Conservation (phyloP, 2,113 vertebrate genomes). For the Callipepla californica region DNA sequence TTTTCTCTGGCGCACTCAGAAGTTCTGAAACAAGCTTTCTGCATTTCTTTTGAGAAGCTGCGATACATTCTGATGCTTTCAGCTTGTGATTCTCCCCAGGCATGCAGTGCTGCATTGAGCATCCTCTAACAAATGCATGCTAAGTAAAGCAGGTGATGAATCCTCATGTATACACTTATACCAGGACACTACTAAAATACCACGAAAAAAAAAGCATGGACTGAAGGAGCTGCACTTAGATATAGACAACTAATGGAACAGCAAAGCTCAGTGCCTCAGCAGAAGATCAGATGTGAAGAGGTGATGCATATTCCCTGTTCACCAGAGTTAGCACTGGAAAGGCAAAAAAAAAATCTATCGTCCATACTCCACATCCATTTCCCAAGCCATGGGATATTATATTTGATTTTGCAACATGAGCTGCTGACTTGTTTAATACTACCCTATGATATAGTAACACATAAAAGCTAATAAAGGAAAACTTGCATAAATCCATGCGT, state of each 20-base stretch:
- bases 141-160: not conserved
- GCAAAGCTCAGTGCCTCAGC: not conserved
- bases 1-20: not conserved
- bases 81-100: not conserved
- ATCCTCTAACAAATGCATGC: too few species aligned
- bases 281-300: fast-evolving
- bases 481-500: not conserved
- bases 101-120: fast-evolving
- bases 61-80: fast-evolving
- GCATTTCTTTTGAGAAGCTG: not conserved
- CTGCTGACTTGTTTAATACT: not conserved
- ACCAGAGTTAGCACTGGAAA: not conserved
- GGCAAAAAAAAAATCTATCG: fast-evolving
- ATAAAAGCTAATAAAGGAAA: not conserved
- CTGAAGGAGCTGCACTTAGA: fast-evolving
- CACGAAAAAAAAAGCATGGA: fast-evolving
- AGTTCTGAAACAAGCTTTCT: not conserved
- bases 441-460: not conserved
- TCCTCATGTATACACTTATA: fast-evolving
- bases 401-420: not conserved
- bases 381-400: fast-evolving
- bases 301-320: not conserved
- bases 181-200: not conserved
- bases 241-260: not conserved
- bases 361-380: fast-evolving